Evolutionary conservation across 2,888 invertebrate species (phyloP), one percentile per base, ranked within the genome.

Genomic region (Hypolimnas misippus): DNA sequence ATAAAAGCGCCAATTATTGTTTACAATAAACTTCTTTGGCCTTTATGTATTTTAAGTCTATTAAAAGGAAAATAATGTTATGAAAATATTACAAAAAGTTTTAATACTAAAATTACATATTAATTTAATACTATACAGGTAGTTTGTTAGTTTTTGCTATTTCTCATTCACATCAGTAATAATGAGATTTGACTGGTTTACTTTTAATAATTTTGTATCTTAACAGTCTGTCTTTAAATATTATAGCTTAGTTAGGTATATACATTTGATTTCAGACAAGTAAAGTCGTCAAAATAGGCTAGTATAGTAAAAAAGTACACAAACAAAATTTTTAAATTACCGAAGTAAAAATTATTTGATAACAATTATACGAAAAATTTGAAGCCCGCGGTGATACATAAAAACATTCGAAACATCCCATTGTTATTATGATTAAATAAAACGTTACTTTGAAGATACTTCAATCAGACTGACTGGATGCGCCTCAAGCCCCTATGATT

Each of bases 1-100:
- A 85, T 79, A 76, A 79, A 83, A 86, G 81, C 79, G 75, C 83
- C 86, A 87, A 89, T 89, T 89, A 88, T 83, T 86, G 81, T 85
- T 86, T 79, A 84, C 77, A 82, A 78, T 77, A 81, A 76, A 82
- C 74, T 83, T 83, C 76, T 81, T 83, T 81, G 75, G 76, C 73
- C 69, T 79, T 25, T 3, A 21, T 6, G 17, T 12, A 33, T 33
- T 52, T 52, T 33, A 17, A 6, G 19, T 46, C 19, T 10, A 21
- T 21, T 38, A 38, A n/a, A 38, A 38, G 12, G 12, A 38, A n/a
- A 25, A 25, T 25, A 25, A 3, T 25, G 25, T 25, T 25, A 25
- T n/a, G n/a, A n/a, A n/a, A 5, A 25, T 25, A 25, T 25, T 25
- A 3, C 25, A n/a, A n/a, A n/a, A n/a, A n/a, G n/a, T n/a, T n/a